Base-by-base conservation (phyloP, 2,797 vertebrate genomes). In the Hydrocynus forskahlii region DNA sequence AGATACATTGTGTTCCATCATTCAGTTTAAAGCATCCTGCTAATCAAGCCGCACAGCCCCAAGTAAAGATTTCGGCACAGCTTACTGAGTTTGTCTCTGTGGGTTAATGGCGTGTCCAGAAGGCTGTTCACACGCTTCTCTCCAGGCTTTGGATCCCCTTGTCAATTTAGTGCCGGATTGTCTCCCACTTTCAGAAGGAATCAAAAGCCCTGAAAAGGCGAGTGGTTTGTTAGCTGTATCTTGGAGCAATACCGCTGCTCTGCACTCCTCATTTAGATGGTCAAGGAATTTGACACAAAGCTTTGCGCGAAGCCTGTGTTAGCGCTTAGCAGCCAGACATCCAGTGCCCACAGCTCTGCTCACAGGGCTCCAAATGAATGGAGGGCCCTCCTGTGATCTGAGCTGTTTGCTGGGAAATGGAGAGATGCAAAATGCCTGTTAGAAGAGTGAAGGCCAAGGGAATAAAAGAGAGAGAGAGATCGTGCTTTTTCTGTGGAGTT, bases 181-280 rank as follows among this genome's bases (percentile, higher is more conserved):
- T 77, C 74, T 84, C 38, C 52, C 7, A 35, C 78, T 81, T 84
- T 84, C 68, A 73, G 75, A 77, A 64, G 57, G 55, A 83, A 75
- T 83, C 78, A 81, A 81, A 85, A 83, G 76, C n/a, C 57, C 72
- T 71, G 67, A 50, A 75, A 82, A 68, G 77, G 69, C 78, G 57
- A 83, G 81, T 72, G 75, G 78, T 83, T 85, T 81, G 75, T 85
- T 81, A 85, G 71, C 62, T 29, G 43, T 43, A 78, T 81, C 62
- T 80, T 16, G 63, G 76, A 85, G 69, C 25, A n/a, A 63, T 80
- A 29, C 43, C 45, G 13, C 62, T 57, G 67, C 70, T 38, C 68
- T 75, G 68, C 59, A 73, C 57, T 50, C 64, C 78, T 83, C 81
- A 78, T 85, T 83, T 83, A 77, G 81, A 69, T 74, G 45, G 81